phyloP scores from a whole-genome alignment of 2,113 vertebrate species.

The Chionis minor region DNA sequence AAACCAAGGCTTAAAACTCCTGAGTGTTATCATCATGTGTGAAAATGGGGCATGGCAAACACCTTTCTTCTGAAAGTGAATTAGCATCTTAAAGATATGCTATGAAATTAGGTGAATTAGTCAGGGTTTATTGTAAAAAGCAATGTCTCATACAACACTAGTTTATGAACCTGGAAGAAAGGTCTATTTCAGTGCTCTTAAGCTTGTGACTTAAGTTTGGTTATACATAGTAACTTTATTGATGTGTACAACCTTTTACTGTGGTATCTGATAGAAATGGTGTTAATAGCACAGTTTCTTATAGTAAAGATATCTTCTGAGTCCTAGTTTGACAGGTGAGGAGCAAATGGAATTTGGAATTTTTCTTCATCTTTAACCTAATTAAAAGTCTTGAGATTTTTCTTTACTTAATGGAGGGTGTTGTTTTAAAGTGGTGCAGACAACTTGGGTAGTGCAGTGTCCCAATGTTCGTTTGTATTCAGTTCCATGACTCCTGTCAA shows the following conservation, averaged over 20 bases:
- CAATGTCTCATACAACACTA: accelerated
- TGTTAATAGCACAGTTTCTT: not conserved
- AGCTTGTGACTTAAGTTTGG: not conserved
- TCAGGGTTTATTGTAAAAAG: not conserved
- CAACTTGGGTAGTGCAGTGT: not conserved
- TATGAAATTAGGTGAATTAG: not conserved
- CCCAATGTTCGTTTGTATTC: not conserved
- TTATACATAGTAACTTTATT: not conserved
- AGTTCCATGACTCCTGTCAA: not conserved
- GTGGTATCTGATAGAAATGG: not conserved
- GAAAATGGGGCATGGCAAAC: not conserved
- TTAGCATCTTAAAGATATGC: not conserved
- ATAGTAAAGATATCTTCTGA: not conserved
- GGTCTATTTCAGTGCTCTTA: not conserved
- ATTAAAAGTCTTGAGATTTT: not conserved
- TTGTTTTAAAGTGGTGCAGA: not conserved
- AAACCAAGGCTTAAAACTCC: not conserved
- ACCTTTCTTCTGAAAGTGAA: not conserved
- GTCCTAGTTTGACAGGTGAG: not conserved
- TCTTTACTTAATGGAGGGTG: not conserved
- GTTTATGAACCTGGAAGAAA: not conserved
- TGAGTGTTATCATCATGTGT: not conserved
- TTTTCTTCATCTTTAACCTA: not conserved
- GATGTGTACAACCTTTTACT: not conserved
- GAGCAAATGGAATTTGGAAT: not conserved